Base-by-base conservation (phyloP, 2,113 vertebrate species). In the Arvicanthis niloticus region DNA sequence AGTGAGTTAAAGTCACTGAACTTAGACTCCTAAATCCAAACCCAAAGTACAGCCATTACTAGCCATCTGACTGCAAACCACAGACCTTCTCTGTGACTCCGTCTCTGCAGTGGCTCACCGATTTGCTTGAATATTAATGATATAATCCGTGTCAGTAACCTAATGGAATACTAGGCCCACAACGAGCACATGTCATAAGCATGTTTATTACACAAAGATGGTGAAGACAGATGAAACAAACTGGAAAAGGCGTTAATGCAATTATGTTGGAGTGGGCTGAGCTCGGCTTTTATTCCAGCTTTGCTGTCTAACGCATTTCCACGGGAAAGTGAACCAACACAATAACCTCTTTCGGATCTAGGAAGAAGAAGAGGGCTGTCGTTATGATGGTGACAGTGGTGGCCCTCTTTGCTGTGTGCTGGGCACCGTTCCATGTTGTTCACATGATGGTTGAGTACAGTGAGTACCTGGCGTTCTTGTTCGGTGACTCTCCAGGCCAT, bases 361-460 rank as follows among this genome's bases (percentile, higher is more conserved):
- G 98, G 98, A 99, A 98, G 97, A 99, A 99, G 98, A 98, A 99
- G 73, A 96, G 98, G 88, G 99, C 99, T 88, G 98, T 99, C 60
- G 40, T 98, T 51, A 99, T 98, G 98, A 99, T 99, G 98, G 98
- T 99, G 96, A 98, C 96, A 5, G 98, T 99, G 68, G 98, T 99
- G 88, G 98, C 98, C 94, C 98, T 99, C 90, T 99, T 99, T 88
- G 97, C 98, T n/a, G 95, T 97, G 93, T 99, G 99, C 96, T 99
- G 98, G 98, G 98, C 98, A 7, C 98, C 98, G 80, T 99, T 99
- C 96, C 99, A 99, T 0, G 56, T 98, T 3, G 94, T 98, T 89
- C 98, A 99, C 81, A 99, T 99, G 98, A 98, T 98, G 98, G 95
- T 96, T 40, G 99, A 99, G 93, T 99, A 98, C 95, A 98, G 98